These are phyloP conservation scores for Ectropis crepuscularia DNA, from an alignment of 2,888 invertebrate genomes.

Conservation along the genomic window DNA sequence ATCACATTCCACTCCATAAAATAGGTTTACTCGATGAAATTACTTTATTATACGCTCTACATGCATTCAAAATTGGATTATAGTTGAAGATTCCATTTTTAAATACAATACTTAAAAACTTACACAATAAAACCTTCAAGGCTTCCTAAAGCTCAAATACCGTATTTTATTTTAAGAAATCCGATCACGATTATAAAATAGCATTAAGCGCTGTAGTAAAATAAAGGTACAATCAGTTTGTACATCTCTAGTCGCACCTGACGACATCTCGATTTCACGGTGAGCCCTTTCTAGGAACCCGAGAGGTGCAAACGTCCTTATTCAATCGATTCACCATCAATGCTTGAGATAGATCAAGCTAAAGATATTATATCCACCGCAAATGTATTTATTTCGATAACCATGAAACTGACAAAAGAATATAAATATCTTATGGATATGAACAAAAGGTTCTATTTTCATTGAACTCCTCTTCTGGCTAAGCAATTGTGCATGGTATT, in stretches of 20 bases:
- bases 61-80: background rate
- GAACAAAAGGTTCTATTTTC: slow-evolving; percentile 20
- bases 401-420: slow-evolving; percentile 6
- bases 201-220: slow-evolving; percentile 47
- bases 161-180: slow-evolving; percentile 34
- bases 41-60: background rate
- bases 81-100: background rate
- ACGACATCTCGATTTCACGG: slow-evolving; percentile 71
- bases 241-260: slow-evolving; percentile 68
- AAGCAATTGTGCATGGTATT: slow-evolving; percentile 21
- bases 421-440: slow-evolving; percentile 1
- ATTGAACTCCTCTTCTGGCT: slow-evolving; percentile 2
- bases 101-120: background rate
- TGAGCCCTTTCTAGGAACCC: slow-evolving; percentile 66
- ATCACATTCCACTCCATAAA: too few relatives aligned
- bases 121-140: slow-evolving; percentile 30
- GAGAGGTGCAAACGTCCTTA: slow-evolving; percentile 70
- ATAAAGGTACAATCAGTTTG: slow-evolving; percentile 57
- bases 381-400: slow-evolving; percentile 50
- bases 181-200: slow-evolving; percentile 37
- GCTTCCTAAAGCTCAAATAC: slow-evolving; percentile 31
- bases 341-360: slow-evolving; percentile 67
- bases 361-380: slow-evolving; percentile 63
- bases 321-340: slow-evolving; percentile 62
- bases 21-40: background rate